phyloP scores from a whole-genome alignment of 1,140 invertebrate species.

The Zaprionus camerounensis region DNA sequence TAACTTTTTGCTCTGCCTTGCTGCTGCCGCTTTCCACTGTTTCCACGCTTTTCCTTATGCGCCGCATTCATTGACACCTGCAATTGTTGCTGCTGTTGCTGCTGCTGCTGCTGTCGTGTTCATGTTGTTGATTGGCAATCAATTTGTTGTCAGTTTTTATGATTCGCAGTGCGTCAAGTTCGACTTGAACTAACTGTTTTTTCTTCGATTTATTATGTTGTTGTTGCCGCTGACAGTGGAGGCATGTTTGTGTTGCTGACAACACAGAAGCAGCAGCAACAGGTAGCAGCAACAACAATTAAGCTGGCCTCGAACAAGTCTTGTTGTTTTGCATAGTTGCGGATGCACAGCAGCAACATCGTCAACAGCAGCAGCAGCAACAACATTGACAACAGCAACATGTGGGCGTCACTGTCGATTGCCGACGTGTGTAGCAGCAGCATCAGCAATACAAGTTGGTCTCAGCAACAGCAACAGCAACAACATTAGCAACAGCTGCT shows the following conservation, averaged over 20 bases:
- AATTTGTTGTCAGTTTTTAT: slow-evolving; percentile 82
- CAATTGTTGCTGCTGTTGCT: slow-evolving; percentile 58
- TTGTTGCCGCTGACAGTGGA: slow-evolving; percentile 53
- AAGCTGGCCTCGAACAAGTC: slow-evolving; percentile 5
- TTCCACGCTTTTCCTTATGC: slow-evolving; percentile 73
- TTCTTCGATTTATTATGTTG: slow-evolving; percentile 61
- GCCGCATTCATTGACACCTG: slow-evolving; percentile 81
- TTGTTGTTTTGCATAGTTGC: slow-evolving; percentile 15
- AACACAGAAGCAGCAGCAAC: slow-evolving; percentile 34
- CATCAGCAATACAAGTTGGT: slow-evolving; percentile 11
- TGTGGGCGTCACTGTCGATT: slow-evolving; percentile 58
- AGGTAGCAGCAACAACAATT: slow-evolving; percentile 25
- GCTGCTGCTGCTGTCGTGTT: slow-evolving; percentile 70
- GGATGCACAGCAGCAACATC: slow-evolving; percentile 22
- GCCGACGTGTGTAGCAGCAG: slow-evolving; percentile 46
- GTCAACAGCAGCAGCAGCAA: slow-evolving; percentile 21
- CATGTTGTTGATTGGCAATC: slow-evolving; percentile 82
- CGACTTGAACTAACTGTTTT: slow-evolving; percentile 72
- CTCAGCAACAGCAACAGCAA: background rate
- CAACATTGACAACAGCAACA: slow-evolving; percentile 38
- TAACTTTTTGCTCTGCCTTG: slow-evolving; percentile 71
- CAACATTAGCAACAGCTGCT: slow-evolving; percentile 32
- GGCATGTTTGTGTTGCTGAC: slow-evolving; percentile 39
- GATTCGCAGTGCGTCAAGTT: slow-evolving; percentile 80
- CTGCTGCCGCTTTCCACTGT: slow-evolving; percentile 51